phyloP scores from a whole-genome alignment of 2,113 vertebrate genomes.

The Cnemophilus loriae region DNA sequence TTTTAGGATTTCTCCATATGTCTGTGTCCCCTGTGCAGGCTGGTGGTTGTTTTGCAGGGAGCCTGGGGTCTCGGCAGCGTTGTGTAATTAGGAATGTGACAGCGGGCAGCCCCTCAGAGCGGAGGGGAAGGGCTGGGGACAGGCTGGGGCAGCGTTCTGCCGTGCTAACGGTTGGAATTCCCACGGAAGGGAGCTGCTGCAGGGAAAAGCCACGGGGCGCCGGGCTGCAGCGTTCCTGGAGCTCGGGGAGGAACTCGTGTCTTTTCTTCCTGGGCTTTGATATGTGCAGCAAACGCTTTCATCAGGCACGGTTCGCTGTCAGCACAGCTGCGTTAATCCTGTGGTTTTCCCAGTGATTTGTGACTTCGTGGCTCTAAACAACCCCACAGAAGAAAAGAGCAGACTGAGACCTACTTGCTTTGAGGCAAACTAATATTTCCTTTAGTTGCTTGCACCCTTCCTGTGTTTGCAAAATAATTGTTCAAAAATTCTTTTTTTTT shows the following conservation, averaged over 20 bases:
- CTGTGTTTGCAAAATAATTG: neutral
- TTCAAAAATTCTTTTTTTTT: neutral
- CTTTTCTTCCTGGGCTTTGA: constrained; percentile 27
- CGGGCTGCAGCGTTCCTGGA: neutral
- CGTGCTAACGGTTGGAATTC: neutral
- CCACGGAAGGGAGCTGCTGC: rapidly evolving
- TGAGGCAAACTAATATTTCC: neutral
- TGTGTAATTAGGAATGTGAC: neutral
- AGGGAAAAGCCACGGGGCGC: neutral
- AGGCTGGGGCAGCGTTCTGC: neutral
- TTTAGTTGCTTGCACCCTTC: neutral
- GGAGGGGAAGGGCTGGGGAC: neutral
- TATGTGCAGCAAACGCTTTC: neutral
- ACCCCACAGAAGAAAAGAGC: neutral
- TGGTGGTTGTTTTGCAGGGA: neutral
- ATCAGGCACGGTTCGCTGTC: neutral
- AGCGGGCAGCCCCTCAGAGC: neutral
- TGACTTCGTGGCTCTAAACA: neutral
- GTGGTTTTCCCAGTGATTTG: neutral
- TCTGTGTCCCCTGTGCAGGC: neutral
- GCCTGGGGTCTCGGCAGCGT: neutral
- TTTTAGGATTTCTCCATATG: neutral
- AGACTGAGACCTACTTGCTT: neutral
- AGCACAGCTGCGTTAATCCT: neutral
- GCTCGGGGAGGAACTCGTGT: neutral